Conservation (phyloP, 2,113 vertebrate species). For the Sminthopsis crassicaudata region DNA sequence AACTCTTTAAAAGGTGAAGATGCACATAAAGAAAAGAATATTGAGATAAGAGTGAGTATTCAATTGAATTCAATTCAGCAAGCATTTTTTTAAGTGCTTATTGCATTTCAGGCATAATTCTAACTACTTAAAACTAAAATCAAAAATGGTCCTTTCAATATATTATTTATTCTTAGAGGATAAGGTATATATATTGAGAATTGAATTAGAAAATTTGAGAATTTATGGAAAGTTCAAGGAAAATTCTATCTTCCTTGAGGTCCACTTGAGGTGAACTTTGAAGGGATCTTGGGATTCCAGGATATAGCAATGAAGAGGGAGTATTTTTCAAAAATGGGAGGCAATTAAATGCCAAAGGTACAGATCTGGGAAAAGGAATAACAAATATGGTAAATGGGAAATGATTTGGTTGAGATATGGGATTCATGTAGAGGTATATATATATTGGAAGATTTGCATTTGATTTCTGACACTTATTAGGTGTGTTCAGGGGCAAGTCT, state of each 20-base stretch:
- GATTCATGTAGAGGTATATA: neutral
- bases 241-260: neutral
- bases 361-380: neutral
- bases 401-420: neutral
- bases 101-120: neutral
- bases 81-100: neutral
- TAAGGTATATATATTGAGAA: neutral
- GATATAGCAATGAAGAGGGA: neutral
- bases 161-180: neutral
- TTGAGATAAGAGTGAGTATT: neutral
- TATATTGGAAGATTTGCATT: neutral
- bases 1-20: neutral
- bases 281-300: neutral
- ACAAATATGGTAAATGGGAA: neutral
- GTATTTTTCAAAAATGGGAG: neutral
- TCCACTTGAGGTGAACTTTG: neutral
- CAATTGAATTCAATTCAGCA: neutral
- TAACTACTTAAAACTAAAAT: neutral
- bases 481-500: neutral
- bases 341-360: neutral
- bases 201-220: neutral
- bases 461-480: neutral
- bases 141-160: neutral
- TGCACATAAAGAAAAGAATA: neutral
- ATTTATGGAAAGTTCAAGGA: neutral